Evolutionary conservation across 1,140 invertebrate genomes (phyloP).

Genomic region (Dendroctonus valens): DNA sequence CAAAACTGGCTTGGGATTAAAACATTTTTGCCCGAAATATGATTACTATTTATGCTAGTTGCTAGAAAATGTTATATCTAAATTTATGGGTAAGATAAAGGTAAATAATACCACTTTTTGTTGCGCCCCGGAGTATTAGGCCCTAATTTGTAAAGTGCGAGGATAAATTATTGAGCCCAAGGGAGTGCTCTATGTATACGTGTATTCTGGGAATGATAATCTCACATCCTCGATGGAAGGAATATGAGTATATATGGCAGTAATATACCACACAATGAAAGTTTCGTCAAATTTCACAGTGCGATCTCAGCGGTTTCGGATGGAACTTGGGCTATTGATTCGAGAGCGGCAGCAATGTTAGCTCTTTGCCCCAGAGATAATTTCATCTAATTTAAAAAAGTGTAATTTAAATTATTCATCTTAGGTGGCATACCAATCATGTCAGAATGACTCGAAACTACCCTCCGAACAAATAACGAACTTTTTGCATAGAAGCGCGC

Average conservation of each 20-base stretch:
- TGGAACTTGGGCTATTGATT: too few relatives aligned
- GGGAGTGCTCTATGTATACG: constrained; percentile 13
- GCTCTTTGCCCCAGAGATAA: too few relatives aligned
- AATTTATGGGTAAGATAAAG: constrained; percentile 24
- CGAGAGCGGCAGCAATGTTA: too few relatives aligned
- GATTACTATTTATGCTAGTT: not conserved
- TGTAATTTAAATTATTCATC: not conserved
- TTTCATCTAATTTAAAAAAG: too few relatives aligned
- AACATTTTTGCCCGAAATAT: not conserved
- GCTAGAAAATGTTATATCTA: constrained; percentile 8
- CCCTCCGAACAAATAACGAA: constrained; percentile 18
- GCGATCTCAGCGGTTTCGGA: too few relatives aligned
- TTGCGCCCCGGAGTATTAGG: constrained; percentile 19
- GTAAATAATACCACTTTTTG: constrained; percentile 27
- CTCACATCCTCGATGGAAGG: constrained; percentile 12
- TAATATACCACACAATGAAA: too few relatives aligned
- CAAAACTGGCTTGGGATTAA: too few relatives aligned
- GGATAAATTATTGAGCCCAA: constrained; percentile 16
- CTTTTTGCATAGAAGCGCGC: constrained; percentile 16
- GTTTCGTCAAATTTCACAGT: too few relatives aligned
- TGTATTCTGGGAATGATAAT: constrained; percentile 11
- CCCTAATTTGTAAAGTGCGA: constrained; percentile 27
- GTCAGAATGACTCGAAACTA: constrained; percentile 8
- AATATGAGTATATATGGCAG: constrained; percentile 1
- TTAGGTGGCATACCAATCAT: constrained; percentile 14